phyloP scores from a whole-genome alignment of 2,888 invertebrate genomes.

The Leistus spinibarbis region DNA sequence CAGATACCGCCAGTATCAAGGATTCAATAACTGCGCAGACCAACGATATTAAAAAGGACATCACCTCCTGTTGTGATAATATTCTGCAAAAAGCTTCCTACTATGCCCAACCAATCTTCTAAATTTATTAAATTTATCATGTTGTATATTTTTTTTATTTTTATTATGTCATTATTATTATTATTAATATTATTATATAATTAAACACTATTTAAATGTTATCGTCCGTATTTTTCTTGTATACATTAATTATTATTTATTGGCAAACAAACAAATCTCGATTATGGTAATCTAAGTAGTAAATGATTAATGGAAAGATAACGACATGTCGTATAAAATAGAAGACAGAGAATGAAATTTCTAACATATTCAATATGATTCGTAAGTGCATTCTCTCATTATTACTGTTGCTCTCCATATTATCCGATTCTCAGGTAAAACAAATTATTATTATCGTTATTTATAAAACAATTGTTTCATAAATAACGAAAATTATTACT shows the following conservation, averaged over 20 bases:
- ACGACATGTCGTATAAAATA: neutral
- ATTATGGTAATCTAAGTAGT: neutral
- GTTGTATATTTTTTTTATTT: too few species aligned
- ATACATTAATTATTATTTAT: neutral
- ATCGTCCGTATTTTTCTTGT: neutral
- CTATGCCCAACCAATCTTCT: too few species aligned
- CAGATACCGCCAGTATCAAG: too few species aligned
- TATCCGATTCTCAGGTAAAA: neutral
- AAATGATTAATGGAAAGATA: neutral
- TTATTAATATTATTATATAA: neutral
- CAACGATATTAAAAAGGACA: too few species aligned
- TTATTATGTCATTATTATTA: neutral
- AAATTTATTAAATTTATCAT: too few species aligned
- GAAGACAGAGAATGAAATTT: neutral
- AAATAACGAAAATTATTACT: neutral
- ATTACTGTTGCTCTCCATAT: neutral
- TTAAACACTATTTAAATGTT: neutral
- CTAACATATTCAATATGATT: neutral
- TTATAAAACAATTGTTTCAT: neutral
- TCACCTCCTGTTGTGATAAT: too few species aligned
- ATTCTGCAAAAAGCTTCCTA: too few species aligned
- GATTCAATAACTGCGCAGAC: too few species aligned
- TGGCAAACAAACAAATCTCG: neutral
- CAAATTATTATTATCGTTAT: too few species aligned
- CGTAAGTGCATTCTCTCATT: neutral